Evolutionary conservation across 2,888 invertebrate genomes (phyloP).

Genomic region (Ophioninae sp.): DNA sequence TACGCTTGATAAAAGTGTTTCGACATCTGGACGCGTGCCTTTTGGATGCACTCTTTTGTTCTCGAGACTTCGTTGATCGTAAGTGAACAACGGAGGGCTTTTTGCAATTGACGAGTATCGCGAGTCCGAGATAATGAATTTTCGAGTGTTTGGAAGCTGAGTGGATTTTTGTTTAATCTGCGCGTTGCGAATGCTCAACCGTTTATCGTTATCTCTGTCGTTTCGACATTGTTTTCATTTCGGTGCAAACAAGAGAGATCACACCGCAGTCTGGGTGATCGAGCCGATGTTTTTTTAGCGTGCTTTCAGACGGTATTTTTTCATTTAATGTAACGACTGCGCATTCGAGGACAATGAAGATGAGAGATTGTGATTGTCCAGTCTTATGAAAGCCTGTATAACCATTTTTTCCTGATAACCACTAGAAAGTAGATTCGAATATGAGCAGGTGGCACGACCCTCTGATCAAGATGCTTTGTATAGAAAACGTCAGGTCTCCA

Average conservation of each 20-base stretch:
- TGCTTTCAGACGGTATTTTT: not conserved
- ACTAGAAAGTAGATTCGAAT: too few species aligned
- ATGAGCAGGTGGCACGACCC: too few species aligned
- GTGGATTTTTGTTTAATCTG: constrained; percentile 8
- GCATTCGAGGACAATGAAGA: too few species aligned
- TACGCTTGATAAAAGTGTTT: not conserved
- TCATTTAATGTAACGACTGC: too few species aligned
- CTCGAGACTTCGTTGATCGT: too few species aligned
- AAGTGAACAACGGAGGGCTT: too few species aligned
- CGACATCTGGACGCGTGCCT: not conserved
- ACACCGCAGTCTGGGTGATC: not conserved
- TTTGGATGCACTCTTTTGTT: not conserved
- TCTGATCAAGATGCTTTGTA: too few species aligned
- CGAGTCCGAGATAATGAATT: not conserved
- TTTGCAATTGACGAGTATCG: not conserved
- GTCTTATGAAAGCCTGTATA: too few species aligned
- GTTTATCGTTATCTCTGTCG: constrained; percentile 33
- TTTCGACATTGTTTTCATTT: constrained; percentile 24
- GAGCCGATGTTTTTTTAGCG: not conserved
- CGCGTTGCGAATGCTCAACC: constrained; percentile 5
- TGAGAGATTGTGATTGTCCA: too few species aligned
- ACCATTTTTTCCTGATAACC: too few species aligned
- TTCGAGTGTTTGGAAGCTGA: not conserved
- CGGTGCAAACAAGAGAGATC: constrained; percentile 17
- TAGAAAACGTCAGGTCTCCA: too few species aligned